phyloP scores from a whole-genome alignment of 2,797 vertebrate species.

The Acanthornis magna region DNA sequence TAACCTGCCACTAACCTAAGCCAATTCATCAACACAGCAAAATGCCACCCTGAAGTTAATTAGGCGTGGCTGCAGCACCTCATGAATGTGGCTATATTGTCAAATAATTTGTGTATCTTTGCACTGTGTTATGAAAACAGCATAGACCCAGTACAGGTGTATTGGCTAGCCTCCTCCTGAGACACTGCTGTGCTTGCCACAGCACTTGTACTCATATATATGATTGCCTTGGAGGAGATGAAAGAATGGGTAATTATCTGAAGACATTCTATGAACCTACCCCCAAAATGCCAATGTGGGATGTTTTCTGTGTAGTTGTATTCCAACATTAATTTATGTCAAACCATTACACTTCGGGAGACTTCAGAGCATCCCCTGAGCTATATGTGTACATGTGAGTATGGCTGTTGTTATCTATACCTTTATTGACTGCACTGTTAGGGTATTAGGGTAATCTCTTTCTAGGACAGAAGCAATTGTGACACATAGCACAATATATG shows the following conservation, averaged over 20 bases:
- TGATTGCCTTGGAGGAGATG: not conserved
- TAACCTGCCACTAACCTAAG: not conserved
- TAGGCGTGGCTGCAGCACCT: not conserved
- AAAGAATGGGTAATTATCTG: not conserved
- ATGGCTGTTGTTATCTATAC: not conserved
- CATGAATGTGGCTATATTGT: not conserved
- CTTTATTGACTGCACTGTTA: not conserved
- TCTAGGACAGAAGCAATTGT: not conserved
- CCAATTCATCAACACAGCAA: not conserved
- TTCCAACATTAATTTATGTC: not conserved
- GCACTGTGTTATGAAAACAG: not conserved
- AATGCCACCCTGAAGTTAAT: not conserved
- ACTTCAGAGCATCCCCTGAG: not conserved
- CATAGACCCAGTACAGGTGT: not conserved
- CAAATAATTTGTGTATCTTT: not conserved
- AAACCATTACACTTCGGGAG: not conserved
- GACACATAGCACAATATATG: not conserved
- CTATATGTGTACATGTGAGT: not conserved
- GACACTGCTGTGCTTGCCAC: not conserved
- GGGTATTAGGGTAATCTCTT: not conserved
- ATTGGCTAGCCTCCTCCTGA: not conserved
- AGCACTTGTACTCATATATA: not conserved
- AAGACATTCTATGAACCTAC: not conserved
- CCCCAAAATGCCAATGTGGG: not conserved
- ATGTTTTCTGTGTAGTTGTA: not conserved